Percentiles rank a stretch among this genome's conserved stretches.
Evolutionary conservation across 2,113 vertebrate species (phyloP).

Genomic region (Dipodomys ordii): DNA sequence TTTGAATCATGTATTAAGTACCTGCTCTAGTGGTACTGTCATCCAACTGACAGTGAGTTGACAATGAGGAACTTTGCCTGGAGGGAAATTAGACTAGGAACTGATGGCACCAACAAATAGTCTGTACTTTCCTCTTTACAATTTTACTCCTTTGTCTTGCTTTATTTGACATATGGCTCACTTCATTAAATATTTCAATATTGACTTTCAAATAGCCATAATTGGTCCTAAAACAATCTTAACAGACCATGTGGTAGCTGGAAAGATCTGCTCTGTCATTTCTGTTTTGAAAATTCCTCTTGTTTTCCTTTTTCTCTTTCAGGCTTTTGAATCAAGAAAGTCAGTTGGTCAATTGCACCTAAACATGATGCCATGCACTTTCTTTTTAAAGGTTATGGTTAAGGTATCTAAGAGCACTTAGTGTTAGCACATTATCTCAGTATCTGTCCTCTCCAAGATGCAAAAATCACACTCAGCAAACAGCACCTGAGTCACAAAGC

Average conservation of each 20-base stretch:
- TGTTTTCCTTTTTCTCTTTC: background rate
- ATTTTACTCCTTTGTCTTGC: conserved; percentile 19
- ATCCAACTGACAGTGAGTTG: background rate
- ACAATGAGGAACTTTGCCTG: background rate
- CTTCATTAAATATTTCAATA: conserved; percentile 65
- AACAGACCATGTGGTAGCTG: conserved; percentile 30
- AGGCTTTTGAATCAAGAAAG: conserved; percentile 24
- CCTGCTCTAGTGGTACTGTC: background rate
- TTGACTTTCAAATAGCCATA: conserved; percentile 58
- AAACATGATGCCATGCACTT: background rate
- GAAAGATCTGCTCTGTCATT: background rate
- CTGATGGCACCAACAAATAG: background rate
- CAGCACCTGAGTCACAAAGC: background rate
- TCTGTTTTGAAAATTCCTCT: background rate
- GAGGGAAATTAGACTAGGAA: background rate
- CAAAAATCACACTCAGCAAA: conserved; percentile 73
- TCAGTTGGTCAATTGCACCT: conserved; percentile 16
- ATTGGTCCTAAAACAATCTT: conserved; percentile 62
- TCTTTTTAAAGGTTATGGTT: background rate
- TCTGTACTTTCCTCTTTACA: background rate
- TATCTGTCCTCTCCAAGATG: conserved; percentile 35
- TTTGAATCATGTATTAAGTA: conserved; percentile 39
- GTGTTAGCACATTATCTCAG: background rate
- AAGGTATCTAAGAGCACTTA: conserved; percentile 8
- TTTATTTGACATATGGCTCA: conserved; percentile 57